Conservation (phyloP, 2,888 invertebrate genomes). For the Heteropelma amictum region DNA sequence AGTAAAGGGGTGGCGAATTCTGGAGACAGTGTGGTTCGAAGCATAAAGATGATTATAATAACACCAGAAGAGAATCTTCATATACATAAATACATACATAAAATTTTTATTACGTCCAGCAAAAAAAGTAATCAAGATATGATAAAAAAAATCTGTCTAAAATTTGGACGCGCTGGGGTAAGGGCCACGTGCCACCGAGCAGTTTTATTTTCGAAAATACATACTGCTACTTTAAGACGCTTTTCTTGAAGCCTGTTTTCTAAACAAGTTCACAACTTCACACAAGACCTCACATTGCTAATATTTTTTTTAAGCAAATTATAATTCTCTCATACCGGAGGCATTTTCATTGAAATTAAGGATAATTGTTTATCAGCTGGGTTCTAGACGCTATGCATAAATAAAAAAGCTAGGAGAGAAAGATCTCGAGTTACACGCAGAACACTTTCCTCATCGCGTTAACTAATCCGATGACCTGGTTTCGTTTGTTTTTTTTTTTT, state of each 20-base stretch:
- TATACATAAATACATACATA: no score
- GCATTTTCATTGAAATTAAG: neutral
- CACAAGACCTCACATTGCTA: no score
- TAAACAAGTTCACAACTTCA: no score
- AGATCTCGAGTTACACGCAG: neutral
- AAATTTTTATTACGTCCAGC: no score
- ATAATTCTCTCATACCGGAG: neutral
- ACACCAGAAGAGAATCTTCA: no score
- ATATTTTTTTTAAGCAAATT: neutral
- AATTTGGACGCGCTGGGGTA: no score
- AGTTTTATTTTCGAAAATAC: no score
- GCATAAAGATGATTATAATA: slow-evolving; percentile 5
- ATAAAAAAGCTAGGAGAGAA: neutral
- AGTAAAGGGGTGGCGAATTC: slow-evolving; percentile 11
- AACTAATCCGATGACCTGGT: slow-evolving; percentile 13
- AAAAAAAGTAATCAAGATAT: no score
- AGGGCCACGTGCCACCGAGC: no score
- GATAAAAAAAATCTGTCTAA: no score
- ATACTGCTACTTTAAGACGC: no score
- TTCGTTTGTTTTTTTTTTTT: slow-evolving; percentile 4
- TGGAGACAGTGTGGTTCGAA: slow-evolving; percentile 1
- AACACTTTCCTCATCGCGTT: neutral
- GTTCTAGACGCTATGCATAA: neutral
- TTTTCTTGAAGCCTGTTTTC: no score
- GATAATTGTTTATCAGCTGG: neutral